A percentile compares a stretch with the other conserved stretches of the same genome.
Conservation (phyloP, 2,797 vertebrate genomes). For the Salarias fasciatus region DNA sequence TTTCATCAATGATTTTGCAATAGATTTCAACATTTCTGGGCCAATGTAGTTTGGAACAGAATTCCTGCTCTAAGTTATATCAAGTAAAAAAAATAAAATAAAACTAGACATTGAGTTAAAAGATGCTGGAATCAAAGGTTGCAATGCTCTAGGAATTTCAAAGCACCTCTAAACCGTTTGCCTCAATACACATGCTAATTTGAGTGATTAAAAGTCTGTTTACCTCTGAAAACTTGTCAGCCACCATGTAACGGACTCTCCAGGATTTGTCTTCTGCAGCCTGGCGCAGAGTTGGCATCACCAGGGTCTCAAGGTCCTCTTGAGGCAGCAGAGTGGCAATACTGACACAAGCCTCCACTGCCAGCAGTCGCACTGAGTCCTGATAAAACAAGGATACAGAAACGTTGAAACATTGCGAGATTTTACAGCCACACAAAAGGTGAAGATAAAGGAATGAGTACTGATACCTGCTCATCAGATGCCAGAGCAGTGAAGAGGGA, state of each 20-base stretch:
- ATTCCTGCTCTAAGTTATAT: too few relatives aligned
- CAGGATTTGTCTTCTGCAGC: constrained; percentile 90
- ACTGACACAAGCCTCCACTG: constrained; percentile 91
- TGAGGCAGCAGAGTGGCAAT: constrained; percentile 90
- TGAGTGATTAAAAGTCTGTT: neutral
- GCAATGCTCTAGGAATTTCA: too few relatives aligned
- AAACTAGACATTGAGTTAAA: too few relatives aligned
- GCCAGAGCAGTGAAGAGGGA: constrained; percentile 89
- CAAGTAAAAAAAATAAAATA: too few relatives aligned
- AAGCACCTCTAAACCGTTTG: too few relatives aligned
- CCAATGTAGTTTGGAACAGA: too few relatives aligned
- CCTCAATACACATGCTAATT: too few relatives aligned
- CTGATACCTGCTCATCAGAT: constrained; percentile 87
- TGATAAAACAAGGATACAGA: constrained; percentile 40
- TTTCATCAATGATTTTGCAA: too few relatives aligned
- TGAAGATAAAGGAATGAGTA: neutral
- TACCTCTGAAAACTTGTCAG: constrained; percentile 91
- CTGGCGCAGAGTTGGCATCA: constrained; percentile 90
- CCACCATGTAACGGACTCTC: constrained; percentile 91
- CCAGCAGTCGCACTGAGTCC: constrained; percentile 91
- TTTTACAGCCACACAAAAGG: too few relatives aligned
- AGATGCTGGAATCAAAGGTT: too few relatives aligned
- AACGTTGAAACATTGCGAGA: neutral
- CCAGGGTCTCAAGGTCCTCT: constrained; percentile 89
- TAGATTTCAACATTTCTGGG: too few relatives aligned